Evolutionary conservation across 1,140 invertebrate genomes (phyloP).

Genomic region (Papilio xuthus): DNA sequence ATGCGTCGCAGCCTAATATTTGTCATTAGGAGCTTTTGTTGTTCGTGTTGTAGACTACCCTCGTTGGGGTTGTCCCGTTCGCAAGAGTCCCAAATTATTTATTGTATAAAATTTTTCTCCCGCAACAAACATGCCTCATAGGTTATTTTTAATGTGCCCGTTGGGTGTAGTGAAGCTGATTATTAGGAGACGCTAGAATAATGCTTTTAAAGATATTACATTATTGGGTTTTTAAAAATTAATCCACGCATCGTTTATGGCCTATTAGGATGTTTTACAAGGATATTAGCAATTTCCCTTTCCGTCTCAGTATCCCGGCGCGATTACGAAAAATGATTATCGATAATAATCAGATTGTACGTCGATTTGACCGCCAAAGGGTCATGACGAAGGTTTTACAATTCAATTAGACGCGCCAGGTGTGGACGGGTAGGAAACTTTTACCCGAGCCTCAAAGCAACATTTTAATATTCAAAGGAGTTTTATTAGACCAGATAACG

Average conservation of each 20-base stretch:
- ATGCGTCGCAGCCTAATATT: slow-evolving; percentile 65
- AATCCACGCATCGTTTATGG: slow-evolving; percentile 24
- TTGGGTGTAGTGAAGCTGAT: slow-evolving; percentile 57
- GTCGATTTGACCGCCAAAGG: slow-evolving; percentile 71
- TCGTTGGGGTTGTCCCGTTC: slow-evolving; percentile 58
- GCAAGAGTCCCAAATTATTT: slow-evolving; percentile 65
- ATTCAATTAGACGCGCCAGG: slow-evolving; percentile 78
- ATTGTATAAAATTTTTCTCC: slow-evolving; percentile 67
- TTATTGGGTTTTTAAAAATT: slow-evolving; percentile 41
- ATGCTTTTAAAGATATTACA: slow-evolving; percentile 47
- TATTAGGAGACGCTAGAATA: slow-evolving; percentile 44
- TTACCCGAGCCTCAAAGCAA: slow-evolving; percentile 55
- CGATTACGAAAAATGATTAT: slow-evolving; percentile 66
- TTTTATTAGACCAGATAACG: slow-evolving; percentile 64
- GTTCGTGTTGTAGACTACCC: slow-evolving; percentile 60
- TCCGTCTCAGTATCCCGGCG: slow-evolving; percentile 54
- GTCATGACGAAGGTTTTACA: slow-evolving; percentile 77
- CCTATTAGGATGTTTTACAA: slow-evolving; percentile 40
- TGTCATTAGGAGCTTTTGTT: slow-evolving; percentile 74
- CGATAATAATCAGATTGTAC: slow-evolving; percentile 73
- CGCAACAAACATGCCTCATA: slow-evolving; percentile 58
- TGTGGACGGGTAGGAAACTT: slow-evolving; percentile 67
- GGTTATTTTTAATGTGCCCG: slow-evolving; percentile 69
- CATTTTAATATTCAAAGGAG: slow-evolving; percentile 70
- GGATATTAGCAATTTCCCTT: slow-evolving; percentile 54